Conservation (phyloP, 1,140 invertebrate species). For the Apocrypta bakeri region DNA sequence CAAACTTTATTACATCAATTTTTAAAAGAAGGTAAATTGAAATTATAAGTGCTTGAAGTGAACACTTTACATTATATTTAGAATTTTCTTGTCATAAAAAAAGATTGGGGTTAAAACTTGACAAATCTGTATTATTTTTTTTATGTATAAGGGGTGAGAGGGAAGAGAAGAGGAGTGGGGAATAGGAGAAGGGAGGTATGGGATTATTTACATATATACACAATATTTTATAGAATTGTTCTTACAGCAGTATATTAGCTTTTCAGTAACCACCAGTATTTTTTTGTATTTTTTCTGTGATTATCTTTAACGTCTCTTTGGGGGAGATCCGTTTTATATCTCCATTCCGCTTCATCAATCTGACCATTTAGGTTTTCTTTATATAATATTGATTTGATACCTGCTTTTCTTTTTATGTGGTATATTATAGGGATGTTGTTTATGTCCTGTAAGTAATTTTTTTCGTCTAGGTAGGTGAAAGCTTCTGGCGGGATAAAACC, state of each 20-base stretch:
- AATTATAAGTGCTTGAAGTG: background rate
- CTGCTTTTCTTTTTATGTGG: background rate
- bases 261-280: background rate
- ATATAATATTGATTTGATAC: background rate
- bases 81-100: background rate
- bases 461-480: slow-evolving; percentile 8
- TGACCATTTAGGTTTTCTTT: background rate
- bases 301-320: background rate
- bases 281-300: background rate
- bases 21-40: background rate
- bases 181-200: background rate
- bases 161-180: too few relatives aligned
- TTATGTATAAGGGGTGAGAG: too few relatives aligned
- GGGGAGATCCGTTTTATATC: background rate
- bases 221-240: background rate
- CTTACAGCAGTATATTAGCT: background rate
- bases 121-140: background rate
- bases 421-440: background rate
- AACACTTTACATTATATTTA: background rate
- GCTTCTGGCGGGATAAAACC: slow-evolving; percentile 16
- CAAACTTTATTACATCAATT: background rate
- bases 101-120: background rate
- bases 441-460: background rate
- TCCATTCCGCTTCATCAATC: background rate
- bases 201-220: background rate